Evolutionary conservation across 2,797 vertebrate genomes (phyloP).

Genomic region (Dipus sagitta): DNA sequence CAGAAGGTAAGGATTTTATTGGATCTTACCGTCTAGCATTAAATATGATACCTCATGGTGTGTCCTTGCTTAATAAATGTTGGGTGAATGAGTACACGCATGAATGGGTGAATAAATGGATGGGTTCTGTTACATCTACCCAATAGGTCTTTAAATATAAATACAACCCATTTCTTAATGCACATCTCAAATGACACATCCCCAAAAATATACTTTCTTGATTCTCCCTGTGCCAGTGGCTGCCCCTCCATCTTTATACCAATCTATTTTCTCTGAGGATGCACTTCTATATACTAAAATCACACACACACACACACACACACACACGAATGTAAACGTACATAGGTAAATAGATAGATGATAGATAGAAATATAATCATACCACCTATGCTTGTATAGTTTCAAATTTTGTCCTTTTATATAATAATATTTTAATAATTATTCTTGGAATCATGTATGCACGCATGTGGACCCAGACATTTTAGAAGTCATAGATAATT

Average conservation of each 20-base stretch:
- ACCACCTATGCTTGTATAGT: not conserved
- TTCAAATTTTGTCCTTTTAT: not conserved
- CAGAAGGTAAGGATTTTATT: not conserved
- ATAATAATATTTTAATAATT: not conserved
- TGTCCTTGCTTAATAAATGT: not conserved
- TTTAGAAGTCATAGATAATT: not conserved
- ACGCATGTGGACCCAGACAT: not conserved
- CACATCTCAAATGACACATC: constrained; percentile 44
- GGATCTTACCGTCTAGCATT: not conserved
- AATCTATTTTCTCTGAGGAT: not conserved
- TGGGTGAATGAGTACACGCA: not conserved
- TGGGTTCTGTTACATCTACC: constrained; percentile 10
- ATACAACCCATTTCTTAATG: not conserved
- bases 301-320: not conserved
- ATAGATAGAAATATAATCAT: not conserved
- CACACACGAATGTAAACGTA: not conserved
- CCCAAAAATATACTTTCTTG: constrained; percentile 15
- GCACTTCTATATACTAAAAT: not conserved
- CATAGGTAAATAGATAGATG: too few relatives aligned
- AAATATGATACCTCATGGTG: not conserved
- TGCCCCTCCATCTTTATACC: not conserved
- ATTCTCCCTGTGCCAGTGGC: not conserved
- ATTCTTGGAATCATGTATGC: not conserved
- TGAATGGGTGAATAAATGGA: not conserved
- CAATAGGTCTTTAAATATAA: constrained; percentile 40